These are phyloP conservation scores for Chroicocephalus ridibundus DNA, from an alignment of 2,113 vertebrate genomes.

Conservation along the genomic window DNA sequence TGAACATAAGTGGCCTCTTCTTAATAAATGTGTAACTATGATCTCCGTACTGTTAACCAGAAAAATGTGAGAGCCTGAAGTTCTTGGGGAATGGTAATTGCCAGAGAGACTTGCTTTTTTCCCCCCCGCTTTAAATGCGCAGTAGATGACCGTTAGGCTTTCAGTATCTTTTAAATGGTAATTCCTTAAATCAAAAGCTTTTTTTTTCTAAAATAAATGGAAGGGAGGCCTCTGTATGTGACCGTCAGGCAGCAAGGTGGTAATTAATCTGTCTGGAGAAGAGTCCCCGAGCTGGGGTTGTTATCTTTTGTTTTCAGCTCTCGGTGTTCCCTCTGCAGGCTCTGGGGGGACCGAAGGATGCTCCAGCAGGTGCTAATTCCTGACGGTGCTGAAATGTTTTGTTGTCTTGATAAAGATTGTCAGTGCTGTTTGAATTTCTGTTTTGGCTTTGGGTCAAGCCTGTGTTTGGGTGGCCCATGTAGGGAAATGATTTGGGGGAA, in stretches of 20 bases:
- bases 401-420: not conserved
- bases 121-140: not conserved
- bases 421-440: not conserved
- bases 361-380: not conserved
- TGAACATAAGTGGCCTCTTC: constrained; percentile 67
- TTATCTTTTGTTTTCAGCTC: not conserved
- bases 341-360: rapidly evolving
- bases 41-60: constrained; percentile 49
- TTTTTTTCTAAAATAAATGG: not conserved
- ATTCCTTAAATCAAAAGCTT: constrained; percentile 53
- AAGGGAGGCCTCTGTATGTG: not conserved
- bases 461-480: not conserved
- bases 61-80: not conserved
- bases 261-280: constrained; percentile 32
- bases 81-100: constrained; percentile 23
- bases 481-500: not conserved
- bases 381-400: no score
- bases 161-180: constrained; percentile 2
- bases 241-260: not conserved
- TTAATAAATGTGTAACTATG: constrained; percentile 66
- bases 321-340: rapidly evolving
- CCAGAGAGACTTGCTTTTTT: not conserved
- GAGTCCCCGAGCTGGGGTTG: not conserved
- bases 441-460: not conserved
- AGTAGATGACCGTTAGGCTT: constrained; percentile 3